Conservation (phyloP, 2,113 vertebrate species). For the Chloroceryle aenea region DNA sequence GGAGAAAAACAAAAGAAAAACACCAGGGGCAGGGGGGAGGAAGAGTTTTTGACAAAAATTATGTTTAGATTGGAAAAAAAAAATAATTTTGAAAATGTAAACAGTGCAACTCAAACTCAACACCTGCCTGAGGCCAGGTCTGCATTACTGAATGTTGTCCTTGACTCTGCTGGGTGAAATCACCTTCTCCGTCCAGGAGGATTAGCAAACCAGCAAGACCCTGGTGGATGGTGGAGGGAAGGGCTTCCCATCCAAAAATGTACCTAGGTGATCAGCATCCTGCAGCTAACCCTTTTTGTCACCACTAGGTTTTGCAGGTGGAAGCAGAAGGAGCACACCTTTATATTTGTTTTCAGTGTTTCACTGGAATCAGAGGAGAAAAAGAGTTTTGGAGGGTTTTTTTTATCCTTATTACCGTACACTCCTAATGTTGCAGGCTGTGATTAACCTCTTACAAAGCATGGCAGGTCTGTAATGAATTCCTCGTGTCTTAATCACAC, state of each 20-base stretch:
- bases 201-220: not conserved
- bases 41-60: not conserved
- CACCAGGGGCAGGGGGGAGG: not conserved
- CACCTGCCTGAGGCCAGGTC: not conserved
- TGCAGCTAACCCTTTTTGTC: not conserved
- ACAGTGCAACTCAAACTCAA: not conserved
- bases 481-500: not conserved
- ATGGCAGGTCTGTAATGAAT: not conserved
- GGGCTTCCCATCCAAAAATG: not conserved
- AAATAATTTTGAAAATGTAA: not conserved
- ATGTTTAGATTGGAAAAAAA: not conserved
- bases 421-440: not conserved
- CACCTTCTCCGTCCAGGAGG: not conserved
- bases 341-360: not conserved
- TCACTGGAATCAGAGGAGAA: not conserved
- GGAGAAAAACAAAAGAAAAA: accelerated
- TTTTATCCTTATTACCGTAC: not conserved
- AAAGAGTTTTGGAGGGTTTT: not conserved
- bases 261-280: not conserved
- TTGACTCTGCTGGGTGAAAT: not conserved
- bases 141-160: not conserved
- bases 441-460: not conserved
- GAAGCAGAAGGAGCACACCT: not conserved
- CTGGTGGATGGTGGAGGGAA: not conserved
- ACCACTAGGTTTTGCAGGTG: not conserved